A percentile compares a stretch with the other conserved stretches of the same genome.
Evolutionary conservation across 2,888 invertebrate species (phyloP).

Genomic region (Teinopalpus imperialis): DNA sequence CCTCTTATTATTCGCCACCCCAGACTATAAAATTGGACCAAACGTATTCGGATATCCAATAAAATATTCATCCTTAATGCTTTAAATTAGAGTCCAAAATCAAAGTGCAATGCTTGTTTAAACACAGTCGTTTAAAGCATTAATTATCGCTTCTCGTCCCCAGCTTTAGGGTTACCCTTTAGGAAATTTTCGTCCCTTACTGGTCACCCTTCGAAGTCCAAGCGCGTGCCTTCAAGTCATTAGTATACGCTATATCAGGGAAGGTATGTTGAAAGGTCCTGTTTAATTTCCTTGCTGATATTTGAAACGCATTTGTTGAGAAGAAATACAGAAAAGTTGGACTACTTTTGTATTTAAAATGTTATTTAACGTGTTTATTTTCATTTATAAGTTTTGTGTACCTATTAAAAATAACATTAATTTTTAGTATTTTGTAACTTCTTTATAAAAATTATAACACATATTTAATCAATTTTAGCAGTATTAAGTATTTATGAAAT

Average conservation of each 20-base stretch:
- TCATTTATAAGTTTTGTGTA: too few relatives aligned
- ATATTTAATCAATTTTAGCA: too few relatives aligned
- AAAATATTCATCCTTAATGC: slow-evolving; percentile 37
- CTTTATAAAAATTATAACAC: too few relatives aligned
- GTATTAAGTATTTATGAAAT: too few relatives aligned
- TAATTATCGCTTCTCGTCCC: slow-evolving; percentile 73
- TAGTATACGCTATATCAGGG: slow-evolving; percentile 66
- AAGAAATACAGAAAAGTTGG: slow-evolving; percentile 31
- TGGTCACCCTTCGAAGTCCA: slow-evolving; percentile 75
- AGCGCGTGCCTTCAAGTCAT: slow-evolving; percentile 68
- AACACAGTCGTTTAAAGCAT: slow-evolving; percentile 72
- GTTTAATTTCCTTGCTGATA: slow-evolving; percentile 58
- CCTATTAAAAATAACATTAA: too few relatives aligned
- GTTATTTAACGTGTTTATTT: too few relatives aligned
- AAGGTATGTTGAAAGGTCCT: slow-evolving; percentile 63
- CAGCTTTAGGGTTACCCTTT: slow-evolving; percentile 78
- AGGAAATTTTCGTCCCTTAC: slow-evolving; percentile 73
- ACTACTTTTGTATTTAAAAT: slow-evolving; percentile 32
- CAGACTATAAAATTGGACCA: slow-evolving; percentile 76
- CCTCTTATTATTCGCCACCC: slow-evolving; percentile 78
- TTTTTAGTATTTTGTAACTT: too few relatives aligned
- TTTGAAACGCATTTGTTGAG: slow-evolving; percentile 41
- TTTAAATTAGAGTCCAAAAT: slow-evolving; percentile 37
- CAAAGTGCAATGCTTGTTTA: slow-evolving; percentile 30
- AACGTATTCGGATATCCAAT: slow-evolving; percentile 45